phyloP scores from a whole-genome alignment of 2,888 invertebrate genomes.

The Habrosyne pyritoides region DNA sequence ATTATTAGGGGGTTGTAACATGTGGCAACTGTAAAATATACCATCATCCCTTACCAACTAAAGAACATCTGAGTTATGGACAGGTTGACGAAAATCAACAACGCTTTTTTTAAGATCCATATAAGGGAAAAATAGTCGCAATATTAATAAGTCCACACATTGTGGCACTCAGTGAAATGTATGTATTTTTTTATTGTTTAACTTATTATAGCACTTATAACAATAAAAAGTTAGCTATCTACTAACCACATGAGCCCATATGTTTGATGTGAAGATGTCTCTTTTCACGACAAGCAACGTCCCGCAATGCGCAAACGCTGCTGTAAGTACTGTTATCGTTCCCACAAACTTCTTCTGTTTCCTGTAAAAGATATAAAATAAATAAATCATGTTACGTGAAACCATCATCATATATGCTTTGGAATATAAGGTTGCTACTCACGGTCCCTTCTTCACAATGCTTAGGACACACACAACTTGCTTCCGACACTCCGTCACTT shows the following conservation, averaged over 20 bases:
- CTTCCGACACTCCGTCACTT: constrained; percentile 83
- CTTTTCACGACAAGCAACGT: constrained; percentile 90
- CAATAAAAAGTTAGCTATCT: no score
- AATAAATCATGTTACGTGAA: background rate
- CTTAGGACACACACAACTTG: constrained; percentile 85
- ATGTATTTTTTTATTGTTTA: no score
- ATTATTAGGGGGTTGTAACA: constrained; percentile 1
- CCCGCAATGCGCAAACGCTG: constrained; percentile 92
- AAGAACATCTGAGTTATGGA: no score
- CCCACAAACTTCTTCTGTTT: constrained; percentile 90
- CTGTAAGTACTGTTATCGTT: constrained; percentile 93
- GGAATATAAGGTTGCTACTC: constrained; percentile 31
- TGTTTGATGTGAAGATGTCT: constrained; percentile 89
- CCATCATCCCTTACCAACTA: no score
- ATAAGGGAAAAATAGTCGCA: no score
- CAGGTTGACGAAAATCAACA: no score
- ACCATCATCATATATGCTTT: background rate
- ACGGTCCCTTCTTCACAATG: constrained; percentile 83
- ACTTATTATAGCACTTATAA: no score
- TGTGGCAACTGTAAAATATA: no score
- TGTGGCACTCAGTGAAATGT: no score
- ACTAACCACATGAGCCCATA: constrained; percentile 93
- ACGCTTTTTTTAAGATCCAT: no score
- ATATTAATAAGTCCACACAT: no score
- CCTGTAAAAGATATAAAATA: constrained; percentile 47